Base-by-base conservation (phyloP, 2,797 vertebrate species). In the Poeciliopsis turneri region DNA sequence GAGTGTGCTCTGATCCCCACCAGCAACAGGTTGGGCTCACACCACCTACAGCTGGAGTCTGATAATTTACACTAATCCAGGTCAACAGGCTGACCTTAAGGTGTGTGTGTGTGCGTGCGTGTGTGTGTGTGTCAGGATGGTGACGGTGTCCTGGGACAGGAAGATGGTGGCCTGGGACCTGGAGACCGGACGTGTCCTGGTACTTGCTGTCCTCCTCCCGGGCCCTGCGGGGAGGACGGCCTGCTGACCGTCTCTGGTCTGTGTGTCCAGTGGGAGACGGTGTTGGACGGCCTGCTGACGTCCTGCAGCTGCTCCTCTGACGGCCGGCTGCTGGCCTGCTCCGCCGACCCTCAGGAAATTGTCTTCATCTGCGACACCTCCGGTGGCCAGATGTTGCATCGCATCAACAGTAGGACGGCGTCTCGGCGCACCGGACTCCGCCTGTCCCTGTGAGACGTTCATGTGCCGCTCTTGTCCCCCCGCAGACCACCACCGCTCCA, bases 101-200 rank as follows among this genome's bases (percentile, higher is more conserved):
- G 46, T 41, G 43, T 45, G 25, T 74, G 53, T 74, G 33, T 36
- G 46, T 41, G 43, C 33, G 18, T 74, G 47, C 4, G 33, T 36
- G 33, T 36, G 33, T 36, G 41, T 43, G 43, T 83, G 41, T 43
- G 43, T 83, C 86, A 97, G 96, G 89, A 64, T 96, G 46, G 72
- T 96, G 1, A 95, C 96, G 1, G 95, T 93, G 1, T 96, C 95
- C n/a, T 96, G 95, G 79, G 96, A 96, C 81, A 96, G 95, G 83
- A 93, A 92, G 6, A 61, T 96, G 82, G 95, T 89, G 76, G 79
- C 85, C 28, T 96, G 96, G 95, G 96, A 96, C 83, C 61, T 95
- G 23, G 94, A 96, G 93, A 97, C 94, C 0, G 96, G 95, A 74
- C 90, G 95, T 88, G 85, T 91, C 64, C 88, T 97, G 88, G 95